A percentile compares a stretch with the other conserved stretches of the same genome.
Conservation (phyloP, 2,888 invertebrate species). For the Epinotia nisella region DNA sequence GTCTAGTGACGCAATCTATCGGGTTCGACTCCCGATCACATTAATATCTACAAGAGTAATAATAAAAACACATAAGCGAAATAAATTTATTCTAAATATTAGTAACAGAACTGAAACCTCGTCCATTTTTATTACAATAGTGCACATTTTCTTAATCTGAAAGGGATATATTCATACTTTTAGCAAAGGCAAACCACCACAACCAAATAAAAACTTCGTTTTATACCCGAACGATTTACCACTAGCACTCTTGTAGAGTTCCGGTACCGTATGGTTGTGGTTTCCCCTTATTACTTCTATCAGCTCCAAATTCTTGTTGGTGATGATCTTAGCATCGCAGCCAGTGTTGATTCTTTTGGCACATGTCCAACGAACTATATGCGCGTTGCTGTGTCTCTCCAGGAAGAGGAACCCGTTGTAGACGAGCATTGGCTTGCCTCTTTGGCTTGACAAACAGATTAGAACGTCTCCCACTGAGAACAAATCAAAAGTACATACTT, state of each 20-base stretch:
- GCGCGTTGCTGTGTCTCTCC: not conserved
- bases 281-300: not conserved
- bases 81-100: not conserved
- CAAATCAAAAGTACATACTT: not conserved
- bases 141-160: no score
- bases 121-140: no score
- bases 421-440: slow-evolving; percentile 5
- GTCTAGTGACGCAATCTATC: no score
- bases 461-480: slow-evolving; percentile 5
- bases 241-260: not conserved
- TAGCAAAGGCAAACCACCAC: not conserved
- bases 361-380: not conserved
- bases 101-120: not conserved
- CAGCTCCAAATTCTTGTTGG: not conserved
- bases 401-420: not conserved
- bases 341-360: slow-evolving; percentile 4
- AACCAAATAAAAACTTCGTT: not conserved
- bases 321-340: slow-evolving; percentile 27
- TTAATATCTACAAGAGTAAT: no score
- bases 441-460: slow-evolving; percentile 7
- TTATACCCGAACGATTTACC: not conserved
- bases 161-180: no score
- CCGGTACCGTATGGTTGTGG: not conserved
- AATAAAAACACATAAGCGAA: no score
- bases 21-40: no score